Conservation (phyloP, 2,113 vertebrate species). For the Tachysurus fulvidraco region DNA sequence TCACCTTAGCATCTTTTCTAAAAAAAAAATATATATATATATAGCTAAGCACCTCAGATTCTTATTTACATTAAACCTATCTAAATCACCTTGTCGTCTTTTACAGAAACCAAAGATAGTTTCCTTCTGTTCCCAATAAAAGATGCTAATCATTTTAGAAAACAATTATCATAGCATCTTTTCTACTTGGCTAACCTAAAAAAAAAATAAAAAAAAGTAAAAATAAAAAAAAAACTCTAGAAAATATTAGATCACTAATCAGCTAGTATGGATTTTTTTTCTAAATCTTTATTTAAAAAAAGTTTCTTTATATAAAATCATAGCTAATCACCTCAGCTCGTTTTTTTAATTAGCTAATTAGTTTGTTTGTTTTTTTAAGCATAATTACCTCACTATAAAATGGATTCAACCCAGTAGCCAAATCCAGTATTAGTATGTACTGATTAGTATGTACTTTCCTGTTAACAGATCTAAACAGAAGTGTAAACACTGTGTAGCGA, state of each 20-base stretch:
- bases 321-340: neutral
- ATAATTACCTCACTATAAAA: neutral
- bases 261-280: too few species aligned
- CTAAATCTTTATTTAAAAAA: too few species aligned
- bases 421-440: neutral
- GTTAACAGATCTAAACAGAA: neutral
- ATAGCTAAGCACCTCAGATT: neutral
- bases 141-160: neutral
- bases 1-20: neutral
- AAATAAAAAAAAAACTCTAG: neutral
- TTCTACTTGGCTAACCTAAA: neutral
- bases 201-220: neutral
- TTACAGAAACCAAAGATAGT: too few species aligned
- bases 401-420: neutral
- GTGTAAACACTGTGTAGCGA: neutral
- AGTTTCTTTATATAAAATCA: too few species aligned
- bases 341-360: neutral
- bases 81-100: neutral
- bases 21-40: too few species aligned
- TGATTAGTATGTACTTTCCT: neutral
- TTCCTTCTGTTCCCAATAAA: too few species aligned
- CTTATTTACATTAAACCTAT: too few species aligned
- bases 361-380: neutral
- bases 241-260: neutral
- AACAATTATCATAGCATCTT: neutral